Conservation (phyloP, 1,140 invertebrate genomes). For the Drosophila arawakana region DNA sequence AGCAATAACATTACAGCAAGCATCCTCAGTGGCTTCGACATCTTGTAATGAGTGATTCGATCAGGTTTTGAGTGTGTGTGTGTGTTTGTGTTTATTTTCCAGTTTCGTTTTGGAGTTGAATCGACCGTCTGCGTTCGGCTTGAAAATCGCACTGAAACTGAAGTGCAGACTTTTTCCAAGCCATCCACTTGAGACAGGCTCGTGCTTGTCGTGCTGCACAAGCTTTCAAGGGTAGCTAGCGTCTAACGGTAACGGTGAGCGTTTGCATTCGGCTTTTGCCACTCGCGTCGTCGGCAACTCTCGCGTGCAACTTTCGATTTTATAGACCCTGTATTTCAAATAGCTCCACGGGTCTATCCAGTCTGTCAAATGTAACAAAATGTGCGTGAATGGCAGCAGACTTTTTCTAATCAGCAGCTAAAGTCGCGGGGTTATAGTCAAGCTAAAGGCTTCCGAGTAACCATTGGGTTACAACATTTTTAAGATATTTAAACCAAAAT, state of each 20-base stretch:
- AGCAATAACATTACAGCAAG: constrained; percentile 46
- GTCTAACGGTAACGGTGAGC: constrained; percentile 34
- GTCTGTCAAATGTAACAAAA: no score
- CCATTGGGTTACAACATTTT: no score
- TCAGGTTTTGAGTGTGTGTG: background rate
- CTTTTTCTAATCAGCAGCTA: no score
- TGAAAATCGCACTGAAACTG: constrained; percentile 75
- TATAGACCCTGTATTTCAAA: constrained; percentile 4
- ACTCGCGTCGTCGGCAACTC: constrained; percentile 11
- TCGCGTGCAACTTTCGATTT: constrained; percentile 61
- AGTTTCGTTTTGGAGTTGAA: constrained; percentile 20
- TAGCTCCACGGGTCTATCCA: no score
- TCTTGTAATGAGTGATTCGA: constrained; percentile 17
- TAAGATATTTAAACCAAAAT: no score
- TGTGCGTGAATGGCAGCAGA: no score
- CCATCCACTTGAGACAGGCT: constrained; percentile 53
- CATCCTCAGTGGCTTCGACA: constrained; percentile 34
- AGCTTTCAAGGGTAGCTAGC: constrained; percentile 77
- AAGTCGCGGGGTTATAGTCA: no score
- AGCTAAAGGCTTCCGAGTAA: no score
- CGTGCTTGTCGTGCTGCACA: constrained; percentile 15
- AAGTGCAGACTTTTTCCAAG: constrained; percentile 69
- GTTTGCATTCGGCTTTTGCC: constrained; percentile 9
- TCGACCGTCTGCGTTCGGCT: constrained; percentile 63
- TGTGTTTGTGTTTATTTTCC: background rate